A percentile compares a stretch with the other conserved stretches of the same genome.
Conservation (phyloP, 2,113 vertebrate species). For the Fulmarus glacialis region DNA sequence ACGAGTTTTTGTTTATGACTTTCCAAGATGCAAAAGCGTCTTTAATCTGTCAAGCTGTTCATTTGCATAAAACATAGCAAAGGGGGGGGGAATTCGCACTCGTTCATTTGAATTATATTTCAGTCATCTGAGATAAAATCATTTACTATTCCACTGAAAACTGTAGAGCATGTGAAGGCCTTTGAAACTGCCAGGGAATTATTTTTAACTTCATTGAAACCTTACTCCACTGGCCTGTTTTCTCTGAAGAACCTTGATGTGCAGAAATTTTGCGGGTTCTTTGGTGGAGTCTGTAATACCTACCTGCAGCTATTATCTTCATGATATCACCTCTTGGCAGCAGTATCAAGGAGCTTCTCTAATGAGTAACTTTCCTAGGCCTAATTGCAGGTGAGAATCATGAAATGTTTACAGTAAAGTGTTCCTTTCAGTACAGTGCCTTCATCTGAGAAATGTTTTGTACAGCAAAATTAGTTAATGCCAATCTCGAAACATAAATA, state of each 20-base stretch:
- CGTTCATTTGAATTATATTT: constrained; percentile 30
- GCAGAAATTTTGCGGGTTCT: constrained; percentile 15
- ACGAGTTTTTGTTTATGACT: constrained; percentile 31
- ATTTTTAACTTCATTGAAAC: constrained; percentile 56
- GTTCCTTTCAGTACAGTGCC: neutral
- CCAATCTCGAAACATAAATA: constrained; percentile 42
- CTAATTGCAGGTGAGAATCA: constrained; percentile 25
- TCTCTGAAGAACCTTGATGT: constrained; percentile 25
- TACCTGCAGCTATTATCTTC: constrained; percentile 41
- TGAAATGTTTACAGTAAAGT: constrained; percentile 49
- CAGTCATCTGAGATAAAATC: constrained; percentile 40
- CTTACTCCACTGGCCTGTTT: neutral
- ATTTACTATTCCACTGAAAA: constrained; percentile 29
- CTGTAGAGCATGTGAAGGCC: neutral
- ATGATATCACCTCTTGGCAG: constrained; percentile 52
- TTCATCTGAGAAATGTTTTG: constrained; percentile 4
- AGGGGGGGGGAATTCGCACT: neutral
- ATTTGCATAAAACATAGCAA: constrained; percentile 32
- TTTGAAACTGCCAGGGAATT: constrained; percentile 38
- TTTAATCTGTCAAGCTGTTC: constrained; percentile 33
- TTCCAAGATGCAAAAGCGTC: constrained; percentile 14
- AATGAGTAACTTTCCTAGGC: constrained; percentile 21
- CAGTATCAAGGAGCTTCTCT: constrained; percentile 35
- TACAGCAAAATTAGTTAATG: constrained; percentile 5
- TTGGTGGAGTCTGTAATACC: constrained; percentile 4